phyloP scores from a whole-genome alignment of 2,113 vertebrate species.

The Gnathonemus echidnorhynchus region DNA sequence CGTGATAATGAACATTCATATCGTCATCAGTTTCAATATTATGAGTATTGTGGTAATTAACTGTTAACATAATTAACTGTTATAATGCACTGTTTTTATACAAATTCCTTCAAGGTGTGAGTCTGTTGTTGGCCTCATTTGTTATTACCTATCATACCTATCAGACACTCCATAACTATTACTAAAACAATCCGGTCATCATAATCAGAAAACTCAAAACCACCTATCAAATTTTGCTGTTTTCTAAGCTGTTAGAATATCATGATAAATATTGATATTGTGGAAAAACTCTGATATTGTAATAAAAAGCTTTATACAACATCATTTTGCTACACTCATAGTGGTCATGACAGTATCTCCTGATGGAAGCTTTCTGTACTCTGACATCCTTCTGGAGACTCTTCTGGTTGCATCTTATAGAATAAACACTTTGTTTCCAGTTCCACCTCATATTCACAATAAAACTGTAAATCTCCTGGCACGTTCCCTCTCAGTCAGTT shows the following conservation, averaged over 20 bases:
- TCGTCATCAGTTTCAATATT: neutral
- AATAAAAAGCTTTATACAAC: neutral
- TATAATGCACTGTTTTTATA: neutral
- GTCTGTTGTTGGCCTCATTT: neutral
- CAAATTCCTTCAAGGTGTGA: neutral
- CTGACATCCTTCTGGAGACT: neutral
- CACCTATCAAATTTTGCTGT: neutral
- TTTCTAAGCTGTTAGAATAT: neutral
- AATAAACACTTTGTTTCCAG: neutral
- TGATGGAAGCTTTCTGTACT: neutral
- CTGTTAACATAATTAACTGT: neutral
- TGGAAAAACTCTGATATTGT: too few species aligned
- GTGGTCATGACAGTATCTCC: neutral
- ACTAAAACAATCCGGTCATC: neutral
- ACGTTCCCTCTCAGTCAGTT: neutral
- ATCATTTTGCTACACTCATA: neutral
- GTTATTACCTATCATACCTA: neutral
- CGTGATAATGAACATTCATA: neutral
- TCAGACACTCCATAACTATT: neutral
- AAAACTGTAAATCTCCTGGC: neutral
- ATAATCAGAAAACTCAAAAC: neutral
- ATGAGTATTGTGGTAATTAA: neutral
- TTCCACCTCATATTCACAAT: neutral
- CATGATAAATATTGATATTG: neutral
- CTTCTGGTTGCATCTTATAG: neutral